Conservation (phyloP, 2,797 vertebrate genomes). For the Karalla daura region DNA sequence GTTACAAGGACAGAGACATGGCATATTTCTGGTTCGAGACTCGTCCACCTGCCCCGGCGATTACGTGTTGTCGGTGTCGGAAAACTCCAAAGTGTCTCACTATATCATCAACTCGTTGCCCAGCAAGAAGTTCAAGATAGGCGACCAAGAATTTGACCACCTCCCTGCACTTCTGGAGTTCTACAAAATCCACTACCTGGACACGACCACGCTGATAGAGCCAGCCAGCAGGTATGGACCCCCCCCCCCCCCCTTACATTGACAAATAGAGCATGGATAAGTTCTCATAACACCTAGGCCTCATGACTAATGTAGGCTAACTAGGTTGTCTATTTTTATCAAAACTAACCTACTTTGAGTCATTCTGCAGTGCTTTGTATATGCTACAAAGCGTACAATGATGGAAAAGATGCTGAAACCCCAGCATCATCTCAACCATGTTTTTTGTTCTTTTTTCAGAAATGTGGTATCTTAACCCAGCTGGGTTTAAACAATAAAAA, state of each 20-base stretch:
- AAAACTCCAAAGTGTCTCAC: conserved; percentile 98
- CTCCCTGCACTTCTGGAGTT: conserved; percentile 95
- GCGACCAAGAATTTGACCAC: conserved; percentile 97
- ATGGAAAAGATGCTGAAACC: neutral
- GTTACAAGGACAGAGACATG: conserved; percentile 95
- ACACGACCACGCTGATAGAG: conserved; percentile 98
- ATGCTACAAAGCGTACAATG: neutral
- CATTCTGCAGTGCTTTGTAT: conserved; percentile 1
- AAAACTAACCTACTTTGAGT: conserved; percentile 38
- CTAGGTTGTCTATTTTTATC: conserved; percentile 43
- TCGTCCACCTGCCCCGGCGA: conserved; percentile 98
- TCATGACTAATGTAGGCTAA: neutral
- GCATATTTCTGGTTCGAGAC: conserved; percentile 96
- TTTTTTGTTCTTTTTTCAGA: neutral
- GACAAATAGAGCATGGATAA: neutral
- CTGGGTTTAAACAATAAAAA: neutral
- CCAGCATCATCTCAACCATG: neutral
- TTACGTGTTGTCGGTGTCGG: conserved; percentile 97
- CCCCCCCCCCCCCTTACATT: neutral
- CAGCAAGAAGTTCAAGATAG: conserved; percentile 96
- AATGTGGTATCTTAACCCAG: neutral
- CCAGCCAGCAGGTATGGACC: conserved; percentile 90
- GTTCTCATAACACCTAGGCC: neutral
- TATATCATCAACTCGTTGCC: conserved; percentile 99
- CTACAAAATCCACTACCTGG: conserved; percentile 99